These are phyloP conservation scores for Cheirogaleus medius DNA, from an alignment of 2,113 vertebrate species.

Conservation along the genomic window DNA sequence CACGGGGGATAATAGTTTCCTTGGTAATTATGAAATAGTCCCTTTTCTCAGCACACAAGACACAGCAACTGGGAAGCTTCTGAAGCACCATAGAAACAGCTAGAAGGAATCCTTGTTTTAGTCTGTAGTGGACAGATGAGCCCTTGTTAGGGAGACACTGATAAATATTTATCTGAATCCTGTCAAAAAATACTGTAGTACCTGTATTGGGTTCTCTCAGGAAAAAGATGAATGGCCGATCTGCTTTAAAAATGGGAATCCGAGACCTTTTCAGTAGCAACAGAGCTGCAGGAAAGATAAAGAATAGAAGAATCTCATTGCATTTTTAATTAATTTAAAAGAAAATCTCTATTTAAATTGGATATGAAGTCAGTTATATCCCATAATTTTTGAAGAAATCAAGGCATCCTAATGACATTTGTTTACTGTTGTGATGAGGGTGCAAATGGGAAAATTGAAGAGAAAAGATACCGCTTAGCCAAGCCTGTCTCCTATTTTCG, in stretches of 20 bases:
- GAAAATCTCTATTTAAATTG: not conserved
- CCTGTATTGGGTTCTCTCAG: slow-evolving; percentile 90
- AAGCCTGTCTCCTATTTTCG: not conserved
- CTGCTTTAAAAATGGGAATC: slow-evolving; percentile 92
- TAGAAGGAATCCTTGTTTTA: slow-evolving; percentile 5
- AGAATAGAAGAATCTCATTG: slow-evolving; percentile 10
- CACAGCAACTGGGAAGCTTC: not conserved
- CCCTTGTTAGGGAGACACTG: not conserved
- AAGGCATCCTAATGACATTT: slow-evolving; percentile 8
- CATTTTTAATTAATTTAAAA: not conserved
- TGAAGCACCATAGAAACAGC: not conserved
- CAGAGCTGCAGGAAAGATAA: slow-evolving; percentile 85
- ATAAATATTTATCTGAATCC: not conserved
- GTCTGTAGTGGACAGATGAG: not conserved
- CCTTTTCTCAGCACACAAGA: not conserved
- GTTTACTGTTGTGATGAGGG: not conserved
- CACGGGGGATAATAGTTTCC: not conserved
- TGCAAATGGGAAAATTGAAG: slow-evolving; percentile 35
- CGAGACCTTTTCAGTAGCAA: slow-evolving; percentile 92
- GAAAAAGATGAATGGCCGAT: slow-evolving; percentile 92
- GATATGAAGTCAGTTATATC: not conserved
- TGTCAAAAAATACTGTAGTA: slow-evolving; percentile 64
- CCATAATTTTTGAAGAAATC: not conserved
- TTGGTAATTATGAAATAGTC: not conserved
- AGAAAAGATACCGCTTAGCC: not conserved